Percentiles rank a stretch among this genome's conserved stretches.
Evolutionary conservation across 1,140 invertebrate species (phyloP).

Genomic region (Calephelis virginiensis): DNA sequence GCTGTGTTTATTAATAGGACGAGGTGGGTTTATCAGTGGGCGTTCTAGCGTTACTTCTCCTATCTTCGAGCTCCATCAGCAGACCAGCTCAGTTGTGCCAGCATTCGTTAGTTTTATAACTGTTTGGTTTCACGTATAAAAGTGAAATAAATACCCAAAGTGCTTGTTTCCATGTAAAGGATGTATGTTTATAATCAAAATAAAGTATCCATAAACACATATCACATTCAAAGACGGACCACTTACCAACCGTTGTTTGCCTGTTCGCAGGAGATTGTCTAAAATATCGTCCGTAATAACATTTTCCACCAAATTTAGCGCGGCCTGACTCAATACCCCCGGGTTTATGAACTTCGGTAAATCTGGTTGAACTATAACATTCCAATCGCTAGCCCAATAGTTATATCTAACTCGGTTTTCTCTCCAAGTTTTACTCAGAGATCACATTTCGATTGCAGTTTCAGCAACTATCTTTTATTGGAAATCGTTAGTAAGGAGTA

Average conservation of each 20-base stretch:
- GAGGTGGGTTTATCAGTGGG: no score
- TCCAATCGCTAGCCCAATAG: neutral
- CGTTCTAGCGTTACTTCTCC: no score
- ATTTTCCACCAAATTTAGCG: constrained; percentile 9
- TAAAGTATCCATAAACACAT: neutral
- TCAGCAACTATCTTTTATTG: constrained; percentile 15
- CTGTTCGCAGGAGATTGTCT: neutral
- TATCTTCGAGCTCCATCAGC: no score
- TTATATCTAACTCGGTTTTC: constrained; percentile 9
- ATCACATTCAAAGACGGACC: neutral
- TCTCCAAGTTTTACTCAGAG: constrained; percentile 2
- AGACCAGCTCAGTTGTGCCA: no score
- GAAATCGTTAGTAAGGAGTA: constrained; percentile 4
- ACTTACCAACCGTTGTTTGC: neutral
- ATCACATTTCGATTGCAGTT: constrained; percentile 10
- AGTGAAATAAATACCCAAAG: no score
- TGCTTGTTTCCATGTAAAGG: no score
- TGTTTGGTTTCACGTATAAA: no score
- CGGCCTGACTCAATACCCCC: constrained; percentile 3
- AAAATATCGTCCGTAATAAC: constrained; percentile 2
- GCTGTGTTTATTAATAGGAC: no score
- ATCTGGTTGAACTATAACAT: constrained; percentile 13
- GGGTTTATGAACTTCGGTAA: neutral
- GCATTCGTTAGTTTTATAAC: no score
- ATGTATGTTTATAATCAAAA: no score